Evolutionary conservation across 2,888 invertebrate species (phyloP).

Genomic region (Lycia hirtaria): DNA sequence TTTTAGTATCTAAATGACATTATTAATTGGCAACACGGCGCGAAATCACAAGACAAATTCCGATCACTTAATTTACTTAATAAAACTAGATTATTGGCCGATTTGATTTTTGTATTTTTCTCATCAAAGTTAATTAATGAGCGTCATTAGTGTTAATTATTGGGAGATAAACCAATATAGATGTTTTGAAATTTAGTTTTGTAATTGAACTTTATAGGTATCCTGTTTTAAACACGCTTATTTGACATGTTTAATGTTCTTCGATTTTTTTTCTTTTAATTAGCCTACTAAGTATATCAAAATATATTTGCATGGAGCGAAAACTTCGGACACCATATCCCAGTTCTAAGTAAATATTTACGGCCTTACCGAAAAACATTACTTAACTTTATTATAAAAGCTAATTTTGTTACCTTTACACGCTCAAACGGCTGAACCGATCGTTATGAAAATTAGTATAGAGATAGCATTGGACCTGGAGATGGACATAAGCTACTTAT

Average conservation of each 20-base stretch:
- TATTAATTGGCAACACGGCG: constrained; percentile 48
- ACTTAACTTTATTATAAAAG: no score
- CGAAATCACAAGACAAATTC: constrained; percentile 36
- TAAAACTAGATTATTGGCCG: background rate
- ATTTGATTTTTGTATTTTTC: constrained; percentile 17
- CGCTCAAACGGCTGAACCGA: no score
- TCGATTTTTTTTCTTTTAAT: background rate
- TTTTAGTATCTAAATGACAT: constrained; percentile 29
- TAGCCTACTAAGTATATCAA: no score
- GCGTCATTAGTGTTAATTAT: constrained; percentile 19
- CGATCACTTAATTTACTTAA: constrained; percentile 23
- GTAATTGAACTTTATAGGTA: background rate
- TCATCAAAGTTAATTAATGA: constrained; percentile 22
- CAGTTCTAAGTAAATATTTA: no score
- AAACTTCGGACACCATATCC: no score
- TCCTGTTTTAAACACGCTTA: constrained; percentile 1
- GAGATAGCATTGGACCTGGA: no score
- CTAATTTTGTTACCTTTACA: no score
- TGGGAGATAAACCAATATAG: constrained; percentile 12
- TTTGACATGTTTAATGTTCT: background rate
- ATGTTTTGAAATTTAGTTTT: constrained; percentile 14
- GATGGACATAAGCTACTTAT: no score
- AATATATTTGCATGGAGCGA: no score
- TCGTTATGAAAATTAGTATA: no score
- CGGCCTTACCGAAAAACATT: no score